Base-by-base conservation (phyloP, 2,113 vertebrate genomes). In the Diadophis punctatus region DNA sequence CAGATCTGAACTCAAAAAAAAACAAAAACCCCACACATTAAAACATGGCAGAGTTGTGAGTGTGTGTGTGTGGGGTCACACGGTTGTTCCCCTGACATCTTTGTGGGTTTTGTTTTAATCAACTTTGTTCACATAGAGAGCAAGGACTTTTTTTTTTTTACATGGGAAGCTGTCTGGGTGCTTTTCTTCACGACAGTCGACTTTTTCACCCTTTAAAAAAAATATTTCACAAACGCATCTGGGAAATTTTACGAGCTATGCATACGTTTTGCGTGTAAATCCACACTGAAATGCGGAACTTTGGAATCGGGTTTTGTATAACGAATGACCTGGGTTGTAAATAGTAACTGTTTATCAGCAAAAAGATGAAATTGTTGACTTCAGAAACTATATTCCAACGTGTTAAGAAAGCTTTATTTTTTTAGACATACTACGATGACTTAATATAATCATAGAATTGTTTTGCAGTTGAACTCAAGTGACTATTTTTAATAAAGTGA, bases 401-500 rank as follows among this genome's bases (percentile, higher is more conserved):
- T 12, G 95, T 43, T 93, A 87, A 92, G 14, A 55, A 58, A 2
- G 86, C 60, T 53, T 53, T 87, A 96, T 91, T 93, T 96, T 96
- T 95, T 88, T 48, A 74, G 43, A 96, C 23, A 30, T 18, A 1
- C 11, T 84, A 27, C 56, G 87, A 58, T 91, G 7, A 60, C 93
- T 1, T 93, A 48, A 92, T 74, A 84, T 89, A 91, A 84, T 87
- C 58, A 55, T n/a, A 89, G 46, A 93, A 80, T n/a, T 93, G 56
- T 74, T 84, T 53, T 90, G 60, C 43, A 90, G 30, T 52, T 87
- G 6, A 7, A 30, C 5, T 92, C 43, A 74, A 74, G 92, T 56
- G 7, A 30, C 8, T 90, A 58, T 94, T 94, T 95, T 91, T 93
- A 95, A 94, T 94, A 86, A 96, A 94, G 3, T 80, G 95, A 86